A percentile compares a stretch with the other conserved stretches of the same genome.
Conservation (phyloP, 2,888 invertebrate genomes). For the Drosophila sordidapex region DNA sequence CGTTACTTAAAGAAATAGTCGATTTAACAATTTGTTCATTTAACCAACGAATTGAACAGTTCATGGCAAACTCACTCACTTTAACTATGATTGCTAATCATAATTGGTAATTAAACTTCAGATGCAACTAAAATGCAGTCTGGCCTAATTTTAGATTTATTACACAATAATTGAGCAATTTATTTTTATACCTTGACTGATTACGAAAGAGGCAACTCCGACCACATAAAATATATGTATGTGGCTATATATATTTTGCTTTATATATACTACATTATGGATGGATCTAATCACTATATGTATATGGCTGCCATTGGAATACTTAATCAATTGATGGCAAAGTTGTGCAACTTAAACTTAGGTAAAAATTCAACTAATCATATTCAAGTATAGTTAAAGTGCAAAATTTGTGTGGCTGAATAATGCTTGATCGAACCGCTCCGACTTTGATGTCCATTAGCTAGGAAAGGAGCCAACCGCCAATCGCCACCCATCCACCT, state of each 20-base stretch:
- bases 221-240: background rate
- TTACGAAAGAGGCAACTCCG: background rate
- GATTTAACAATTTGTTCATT: background rate
- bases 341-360: no score
- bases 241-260: background rate
- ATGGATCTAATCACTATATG: background rate
- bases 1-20: background rate
- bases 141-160: background rate
- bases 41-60: slow-evolving; percentile 2
- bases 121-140: slow-evolving; percentile 11
- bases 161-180: background rate
- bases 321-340: background rate
- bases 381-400: slow-evolving; percentile 2
- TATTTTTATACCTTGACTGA: background rate
- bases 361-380: no score
- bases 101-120: slow-evolving; percentile 4
- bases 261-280: background rate
- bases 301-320: background rate
- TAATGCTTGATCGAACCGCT: slow-evolving; percentile 9
- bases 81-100: slow-evolving; percentile 3
- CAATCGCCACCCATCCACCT: background rate
- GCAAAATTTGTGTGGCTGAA: background rate
- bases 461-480: background rate
- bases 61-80: background rate
- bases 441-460: slow-evolving; percentile 19